Conservation (phyloP, 53 echinoderm and acorn worm genomes). For the Pentamera pediparva region DNA sequence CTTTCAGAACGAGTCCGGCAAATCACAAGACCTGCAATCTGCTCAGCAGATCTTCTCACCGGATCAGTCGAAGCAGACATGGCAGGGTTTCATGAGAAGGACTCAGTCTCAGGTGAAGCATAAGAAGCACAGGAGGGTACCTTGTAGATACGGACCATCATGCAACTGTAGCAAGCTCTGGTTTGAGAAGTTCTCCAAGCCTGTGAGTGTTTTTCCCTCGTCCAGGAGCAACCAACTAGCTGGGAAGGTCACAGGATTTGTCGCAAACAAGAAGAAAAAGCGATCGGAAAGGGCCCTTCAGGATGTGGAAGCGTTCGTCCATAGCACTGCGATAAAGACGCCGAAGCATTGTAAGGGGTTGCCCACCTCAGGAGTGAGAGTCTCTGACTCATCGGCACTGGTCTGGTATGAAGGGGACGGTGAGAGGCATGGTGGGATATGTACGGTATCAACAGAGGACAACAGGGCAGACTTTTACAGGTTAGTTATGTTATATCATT, state of each 20-base stretch:
- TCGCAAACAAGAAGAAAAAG: background rate
- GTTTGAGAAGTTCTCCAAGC: background rate
- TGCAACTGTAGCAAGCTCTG: slow-evolving; percentile 15
- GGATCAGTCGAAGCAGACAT: slow-evolving; percentile 4
- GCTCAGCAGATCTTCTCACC: slow-evolving; percentile 3
- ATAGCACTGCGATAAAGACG: slow-evolving; percentile 43
- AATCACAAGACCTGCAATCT: background rate
- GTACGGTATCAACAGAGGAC: slow-evolving; percentile 43
- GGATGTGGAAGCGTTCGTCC: background rate
- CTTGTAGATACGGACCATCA: slow-evolving; percentile 56
- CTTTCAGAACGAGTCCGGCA: background rate
- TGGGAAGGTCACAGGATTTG: background rate
- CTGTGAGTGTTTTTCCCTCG: background rate
- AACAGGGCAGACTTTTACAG: slow-evolving; percentile 49
- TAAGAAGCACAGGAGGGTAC: background rate
- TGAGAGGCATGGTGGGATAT: slow-evolving; percentile 55
- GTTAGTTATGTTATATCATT: slow-evolving; percentile 14
- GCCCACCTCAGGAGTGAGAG: slow-evolving; percentile 28
- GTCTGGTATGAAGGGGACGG: slow-evolving; percentile 54
- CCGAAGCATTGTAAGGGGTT: slow-evolving; percentile 56
- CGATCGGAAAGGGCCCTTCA: too few species aligned
- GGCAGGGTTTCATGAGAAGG: slow-evolving; percentile 7
- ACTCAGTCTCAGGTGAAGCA: background rate
- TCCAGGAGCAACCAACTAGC: background rate
- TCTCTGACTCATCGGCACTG: slow-evolving; percentile 43